Percentiles rank a stretch among this genome's conserved stretches.
Evolutionary conservation across 2,797 vertebrate genomes (phyloP).

Genomic region (Sparidentex hasta): DNA sequence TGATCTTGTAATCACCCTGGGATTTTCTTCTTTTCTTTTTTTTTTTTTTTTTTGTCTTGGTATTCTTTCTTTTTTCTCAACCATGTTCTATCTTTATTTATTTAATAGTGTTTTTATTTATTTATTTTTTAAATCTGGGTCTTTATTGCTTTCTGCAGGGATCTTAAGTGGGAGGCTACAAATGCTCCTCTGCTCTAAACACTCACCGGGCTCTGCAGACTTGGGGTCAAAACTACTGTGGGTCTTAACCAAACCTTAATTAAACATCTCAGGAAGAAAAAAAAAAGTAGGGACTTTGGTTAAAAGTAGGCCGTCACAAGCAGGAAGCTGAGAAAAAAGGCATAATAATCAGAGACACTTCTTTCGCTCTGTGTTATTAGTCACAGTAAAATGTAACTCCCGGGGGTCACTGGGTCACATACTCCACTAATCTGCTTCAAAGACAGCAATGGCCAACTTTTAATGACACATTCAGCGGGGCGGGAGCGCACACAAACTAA

Average conservation of each 20-base stretch:
- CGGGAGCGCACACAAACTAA: conserved; percentile 43
- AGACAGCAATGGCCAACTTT: conserved; percentile 54
- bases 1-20: conserved; percentile 94
- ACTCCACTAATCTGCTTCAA: conserved; percentile 45
- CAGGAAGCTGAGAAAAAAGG: conserved; percentile 26
- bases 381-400: conserved; percentile 42
- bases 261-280: conserved; percentile 58
- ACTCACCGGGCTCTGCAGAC: conserved; percentile 43
- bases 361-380: conserved; percentile 24
- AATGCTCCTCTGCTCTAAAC: conserved; percentile 56
- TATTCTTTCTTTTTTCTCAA: conserved; percentile 71
- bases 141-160: conserved; percentile 81
- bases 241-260: conserved; percentile 76
- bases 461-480: conserved; percentile 49
- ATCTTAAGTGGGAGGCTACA: conserved; percentile 80
- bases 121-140: conserved; percentile 78
- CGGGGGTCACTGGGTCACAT: conserved; percentile 43
- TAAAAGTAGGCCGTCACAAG: conserved; percentile 60
- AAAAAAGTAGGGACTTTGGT: conserved; percentile 54
- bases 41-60: conserved; percentile 69
- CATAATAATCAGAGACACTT: conserved; percentile 51
- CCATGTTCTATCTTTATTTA: conserved; percentile 42
- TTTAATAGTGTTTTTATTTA: conserved; percentile 58
- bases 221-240: conserved; percentile 51
- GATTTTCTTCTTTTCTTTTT: conserved; percentile 76